Conservation (phyloP, 2,797 vertebrate genomes). For the Natrix natrix region DNA sequence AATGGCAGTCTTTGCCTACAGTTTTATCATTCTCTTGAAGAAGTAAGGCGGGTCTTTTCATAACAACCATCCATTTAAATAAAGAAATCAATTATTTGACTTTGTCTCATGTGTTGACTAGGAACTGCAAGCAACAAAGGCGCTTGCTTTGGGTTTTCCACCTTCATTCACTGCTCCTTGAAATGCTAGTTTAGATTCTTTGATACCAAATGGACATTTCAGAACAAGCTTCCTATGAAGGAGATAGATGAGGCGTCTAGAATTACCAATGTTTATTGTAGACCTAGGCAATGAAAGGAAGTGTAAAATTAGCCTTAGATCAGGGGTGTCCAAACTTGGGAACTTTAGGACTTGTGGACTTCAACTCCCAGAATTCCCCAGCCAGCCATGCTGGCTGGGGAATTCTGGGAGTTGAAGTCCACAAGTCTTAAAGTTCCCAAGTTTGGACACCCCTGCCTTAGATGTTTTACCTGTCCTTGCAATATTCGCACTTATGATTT, state of each 20-base stretch:
- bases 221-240: not conserved
- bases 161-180: not conserved
- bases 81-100: not conserved
- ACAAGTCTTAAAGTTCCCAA: too few relatives aligned
- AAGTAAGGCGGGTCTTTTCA: constrained; percentile 76
- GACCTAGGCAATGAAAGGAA: not conserved
- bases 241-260: not conserved
- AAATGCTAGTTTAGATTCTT: not conserved
- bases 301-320: not conserved
- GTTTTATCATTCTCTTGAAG: constrained; percentile 93
- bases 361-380: too few relatives aligned
- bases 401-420: too few relatives aligned
- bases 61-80: not conserved
- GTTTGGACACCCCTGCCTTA: too few relatives aligned
- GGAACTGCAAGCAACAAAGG: not conserved
- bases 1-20: constrained; percentile 97
- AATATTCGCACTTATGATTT: not conserved
- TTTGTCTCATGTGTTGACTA: not conserved
- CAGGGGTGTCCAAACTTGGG: too few relatives aligned
- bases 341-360: too few relatives aligned
- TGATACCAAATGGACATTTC: not conserved
- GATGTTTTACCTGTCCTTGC: not conserved
- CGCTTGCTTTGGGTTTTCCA: not conserved
- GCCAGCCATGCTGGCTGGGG: too few relatives aligned
- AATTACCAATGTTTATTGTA: not conserved